These are phyloP conservation scores for Pollenia amentaria DNA, from an alignment of 2,888 invertebrate genomes.

Conservation along the genomic window DNA sequence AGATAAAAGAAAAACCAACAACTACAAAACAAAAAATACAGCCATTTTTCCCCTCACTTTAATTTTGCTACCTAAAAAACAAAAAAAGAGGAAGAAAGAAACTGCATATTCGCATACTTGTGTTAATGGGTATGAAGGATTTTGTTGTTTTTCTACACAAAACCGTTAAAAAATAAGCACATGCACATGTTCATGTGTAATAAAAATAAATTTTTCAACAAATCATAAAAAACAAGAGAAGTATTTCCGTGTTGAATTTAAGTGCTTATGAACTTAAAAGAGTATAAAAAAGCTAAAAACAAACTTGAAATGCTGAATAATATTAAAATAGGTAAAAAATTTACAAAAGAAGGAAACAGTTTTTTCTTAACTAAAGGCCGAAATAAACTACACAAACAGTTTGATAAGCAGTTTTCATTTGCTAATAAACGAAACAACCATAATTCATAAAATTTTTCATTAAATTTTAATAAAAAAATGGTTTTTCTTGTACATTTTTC, in stretches of 20 bases:
- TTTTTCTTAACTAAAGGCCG: no score
- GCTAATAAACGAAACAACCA: no score
- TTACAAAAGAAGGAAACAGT: slow-evolving; percentile 2
- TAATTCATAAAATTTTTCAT: no score
- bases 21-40: slow-evolving; percentile 16
- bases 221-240: slow-evolving; percentile 38
- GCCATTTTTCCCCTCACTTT: slow-evolving; percentile 45
- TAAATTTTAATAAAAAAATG: no score
- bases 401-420: no score
- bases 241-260: slow-evolving; percentile 70
- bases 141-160: slow-evolving; percentile 40
- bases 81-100: slow-evolving; percentile 15
- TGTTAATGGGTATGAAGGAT: slow-evolving; percentile 45
- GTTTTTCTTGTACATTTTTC: no score
- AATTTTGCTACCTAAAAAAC: background rate
- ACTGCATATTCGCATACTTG: slow-evolving; percentile 49
- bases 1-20: background rate
- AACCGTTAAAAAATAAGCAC: slow-evolving; percentile 25
- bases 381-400: no score
- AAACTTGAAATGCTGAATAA: background rate
- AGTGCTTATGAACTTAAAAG: slow-evolving; percentile 56
- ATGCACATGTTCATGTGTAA: background rate
- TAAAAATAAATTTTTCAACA: background rate
- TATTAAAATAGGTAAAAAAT: slow-evolving; percentile 10
- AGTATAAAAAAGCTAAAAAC: no score